Percentiles rank a stretch among this genome's conserved stretches.
These are phyloP conservation scores for Myiozetetes cayanensis DNA, from an alignment of 2,113 vertebrate species.

Conservation along the genomic window DNA sequence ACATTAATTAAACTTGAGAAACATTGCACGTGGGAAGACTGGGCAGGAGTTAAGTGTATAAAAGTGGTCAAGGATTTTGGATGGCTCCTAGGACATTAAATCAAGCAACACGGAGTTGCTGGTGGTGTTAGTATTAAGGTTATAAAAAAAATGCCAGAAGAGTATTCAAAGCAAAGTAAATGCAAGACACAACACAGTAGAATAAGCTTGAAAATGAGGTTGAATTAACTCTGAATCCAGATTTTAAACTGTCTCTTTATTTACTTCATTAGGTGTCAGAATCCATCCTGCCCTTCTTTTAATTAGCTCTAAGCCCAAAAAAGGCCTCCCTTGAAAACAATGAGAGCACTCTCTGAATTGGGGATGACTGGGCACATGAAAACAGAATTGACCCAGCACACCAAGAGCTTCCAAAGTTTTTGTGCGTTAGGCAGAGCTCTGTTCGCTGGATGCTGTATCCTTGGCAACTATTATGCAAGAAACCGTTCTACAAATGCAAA, in stretches of 20 bases:
- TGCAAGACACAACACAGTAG: background rate
- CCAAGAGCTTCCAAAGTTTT: slow-evolving; percentile 52
- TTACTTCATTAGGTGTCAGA: background rate
- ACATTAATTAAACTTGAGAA: background rate
- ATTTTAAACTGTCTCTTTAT: background rate
- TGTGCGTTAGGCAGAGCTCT: slow-evolving; percentile 52
- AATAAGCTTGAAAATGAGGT: background rate
- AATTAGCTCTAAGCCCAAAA: slow-evolving; percentile 43
- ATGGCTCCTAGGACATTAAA: background rate
- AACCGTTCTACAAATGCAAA: slow-evolving; percentile 49
- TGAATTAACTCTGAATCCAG: background rate
- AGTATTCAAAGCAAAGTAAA: background rate
- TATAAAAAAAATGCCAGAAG: background rate
- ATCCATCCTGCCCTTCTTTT: background rate
- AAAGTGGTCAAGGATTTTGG: background rate
- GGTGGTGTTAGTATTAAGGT: background rate
- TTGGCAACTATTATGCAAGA: slow-evolving; percentile 59
- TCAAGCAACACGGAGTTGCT: too few relatives aligned
- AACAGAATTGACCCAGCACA: slow-evolving; percentile 52
- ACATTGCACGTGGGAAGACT: fast-evolving
- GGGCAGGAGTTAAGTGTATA: background rate
- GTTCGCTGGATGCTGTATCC: slow-evolving; percentile 59
- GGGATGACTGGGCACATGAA: slow-evolving; percentile 27
- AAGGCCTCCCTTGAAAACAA: slow-evolving; percentile 46
- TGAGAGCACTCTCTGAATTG: slow-evolving; percentile 46